Percentiles rank a stretch among this genome's conserved stretches.
Conservation (phyloP, 2,888 invertebrate genomes). For the Lissonota sp. region DNA sequence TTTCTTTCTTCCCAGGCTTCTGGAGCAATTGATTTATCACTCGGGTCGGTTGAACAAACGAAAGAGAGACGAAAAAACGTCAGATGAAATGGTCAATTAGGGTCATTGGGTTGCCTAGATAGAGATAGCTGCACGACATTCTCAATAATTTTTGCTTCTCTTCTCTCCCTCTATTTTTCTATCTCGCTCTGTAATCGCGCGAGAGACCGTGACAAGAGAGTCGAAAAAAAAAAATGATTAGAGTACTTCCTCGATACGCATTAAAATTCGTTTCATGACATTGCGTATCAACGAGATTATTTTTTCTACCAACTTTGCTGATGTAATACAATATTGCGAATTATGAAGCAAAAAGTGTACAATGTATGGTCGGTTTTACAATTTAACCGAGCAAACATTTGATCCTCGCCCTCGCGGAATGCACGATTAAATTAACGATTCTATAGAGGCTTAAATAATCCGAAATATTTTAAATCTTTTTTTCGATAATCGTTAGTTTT, state of each 20-base stretch:
- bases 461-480: too few relatives aligned
- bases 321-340: conserved; percentile 10
- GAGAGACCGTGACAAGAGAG: not conserved
- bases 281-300: conserved; percentile 7
- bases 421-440: too few relatives aligned
- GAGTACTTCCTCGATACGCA: conserved; percentile 5
- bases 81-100: conserved; percentile 56
- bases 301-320: conserved; percentile 12
- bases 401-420: too few relatives aligned
- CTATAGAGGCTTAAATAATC: too few relatives aligned
- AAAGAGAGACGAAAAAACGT: conserved; percentile 26
- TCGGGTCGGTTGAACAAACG: conserved; percentile 56
- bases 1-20: conserved; percentile 31
- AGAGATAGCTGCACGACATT: conserved; percentile 16
- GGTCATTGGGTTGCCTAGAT: conserved; percentile 40
- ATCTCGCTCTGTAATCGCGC: not conserved
- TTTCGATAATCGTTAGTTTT: too few relatives aligned
- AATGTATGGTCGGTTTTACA: not conserved
- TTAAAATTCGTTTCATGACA: not conserved
- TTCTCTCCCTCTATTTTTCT: not conserved
- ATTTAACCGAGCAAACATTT: too few relatives aligned
- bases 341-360: not conserved
- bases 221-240: not conserved
- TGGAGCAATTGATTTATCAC: conserved; percentile 64
- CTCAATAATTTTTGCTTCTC: conserved; percentile 1